Base-by-base conservation (phyloP, 1,140 invertebrate species). In the Drosophila dunni region DNA sequence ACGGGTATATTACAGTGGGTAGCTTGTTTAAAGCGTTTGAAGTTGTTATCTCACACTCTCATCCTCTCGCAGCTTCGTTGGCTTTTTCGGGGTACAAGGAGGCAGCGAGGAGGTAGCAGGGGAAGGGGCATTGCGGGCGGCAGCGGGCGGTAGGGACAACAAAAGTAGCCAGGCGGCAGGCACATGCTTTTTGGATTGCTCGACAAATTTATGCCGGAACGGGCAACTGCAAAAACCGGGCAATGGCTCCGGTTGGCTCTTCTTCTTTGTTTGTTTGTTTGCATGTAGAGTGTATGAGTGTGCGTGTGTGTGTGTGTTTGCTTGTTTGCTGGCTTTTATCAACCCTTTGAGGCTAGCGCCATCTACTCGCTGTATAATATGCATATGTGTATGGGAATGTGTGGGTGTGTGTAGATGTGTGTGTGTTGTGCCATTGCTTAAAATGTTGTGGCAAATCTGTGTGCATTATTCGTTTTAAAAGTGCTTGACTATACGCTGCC, bases 161-260 rank as follows among this genome's bases (percentile, higher is more conserved):
- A 67, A 66, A 73, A 73, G 70, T 73, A 63, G 72, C 65, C 65
- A 57, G 57, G 62, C 51, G 44, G 51, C 57, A 50, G 70, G 66
- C 72, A 75, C 66, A 70, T 75, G 72, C 64, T 75, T 75, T 74
- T 63, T 64, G 72, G 72, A 75, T 75, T 75, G 72, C 66, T 64
- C 71, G 65, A 69, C 67, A 75, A 75, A 75, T 75, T 75, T 75
- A 75, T 75, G 72, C 58, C 62, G 58, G 58, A 70, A 56, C 58
- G 40, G 38, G 62, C 60, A 69, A 50, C 40, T 42, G 40, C 5
- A 42, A 38, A 42, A 42, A 42, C 34, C 42, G 60, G 68, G 51
- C 68, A 65, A 56, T 38, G 46, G 62, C 69, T 65, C 69, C 63
- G 70, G 70, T 60, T 66, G 24, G 46, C 53, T 72, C 42, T n/a